phyloP scores from a whole-genome alignment of 1,140 invertebrate species.

The Caenorhabditis brenneri region DNA sequence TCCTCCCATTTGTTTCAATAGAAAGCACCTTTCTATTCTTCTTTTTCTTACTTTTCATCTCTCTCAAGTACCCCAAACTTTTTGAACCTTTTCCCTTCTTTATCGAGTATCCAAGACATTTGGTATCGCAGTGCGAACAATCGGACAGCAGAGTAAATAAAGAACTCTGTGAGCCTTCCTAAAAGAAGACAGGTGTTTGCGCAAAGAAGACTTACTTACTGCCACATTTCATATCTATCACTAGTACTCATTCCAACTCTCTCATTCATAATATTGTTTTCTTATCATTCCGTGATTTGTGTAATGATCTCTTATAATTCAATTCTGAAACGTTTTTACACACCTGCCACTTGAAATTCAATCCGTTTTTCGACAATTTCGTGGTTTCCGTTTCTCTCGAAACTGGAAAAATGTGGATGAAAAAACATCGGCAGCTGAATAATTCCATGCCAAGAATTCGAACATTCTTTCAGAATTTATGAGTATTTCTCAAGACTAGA shows the following conservation, averaged over 20 bases:
- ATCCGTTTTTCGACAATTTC: background rate
- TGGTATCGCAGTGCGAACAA: slow-evolving; percentile 18
- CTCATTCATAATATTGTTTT: background rate
- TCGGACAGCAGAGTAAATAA: slow-evolving; percentile 18
- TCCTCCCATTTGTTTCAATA: slow-evolving; percentile 20
- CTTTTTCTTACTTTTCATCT: background rate
- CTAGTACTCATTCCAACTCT: background rate
- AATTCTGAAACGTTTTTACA: background rate
- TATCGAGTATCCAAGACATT: slow-evolving; percentile 17
- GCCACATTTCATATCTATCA: background rate
- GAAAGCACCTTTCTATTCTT: background rate
- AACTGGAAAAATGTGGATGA: background rate
- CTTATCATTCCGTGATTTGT: slow-evolving; percentile 25
- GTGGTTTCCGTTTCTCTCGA: background rate
- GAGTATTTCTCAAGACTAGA: background rate
- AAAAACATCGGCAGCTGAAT: background rate
- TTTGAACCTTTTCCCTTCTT: background rate
- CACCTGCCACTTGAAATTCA: background rate
- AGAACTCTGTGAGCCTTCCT: background rate
- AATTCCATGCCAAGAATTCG: background rate
- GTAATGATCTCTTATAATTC: background rate
- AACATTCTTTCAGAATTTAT: background rate
- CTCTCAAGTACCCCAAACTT: slow-evolving; percentile 9
- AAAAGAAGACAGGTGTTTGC: slow-evolving; percentile 31
- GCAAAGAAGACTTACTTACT: slow-evolving; percentile 28